Evolutionary conservation across 2,113 vertebrate genomes (phyloP).

Genomic region (Heterochromis multidens): DNA sequence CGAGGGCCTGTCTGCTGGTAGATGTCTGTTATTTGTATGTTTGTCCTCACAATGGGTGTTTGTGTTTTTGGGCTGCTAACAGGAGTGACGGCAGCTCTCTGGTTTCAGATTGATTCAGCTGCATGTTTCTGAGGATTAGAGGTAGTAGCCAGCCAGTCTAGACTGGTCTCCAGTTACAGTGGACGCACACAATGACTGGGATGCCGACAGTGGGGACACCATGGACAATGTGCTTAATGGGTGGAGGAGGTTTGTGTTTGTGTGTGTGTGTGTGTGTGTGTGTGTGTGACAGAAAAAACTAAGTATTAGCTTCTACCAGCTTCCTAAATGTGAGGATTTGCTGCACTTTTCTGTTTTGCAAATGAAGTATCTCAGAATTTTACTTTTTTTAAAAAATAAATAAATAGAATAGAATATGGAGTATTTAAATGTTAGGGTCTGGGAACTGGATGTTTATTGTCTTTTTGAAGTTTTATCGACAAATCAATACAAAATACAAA

Average conservation of each 20-base stretch:
- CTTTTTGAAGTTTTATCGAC: not conserved
- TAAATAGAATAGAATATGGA: not conserved
- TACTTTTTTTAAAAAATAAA: too few relatives aligned
- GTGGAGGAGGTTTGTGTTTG: not conserved
- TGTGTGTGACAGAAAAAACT: not conserved
- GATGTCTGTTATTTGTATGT: conserved; percentile 43
- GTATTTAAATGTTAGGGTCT: not conserved
- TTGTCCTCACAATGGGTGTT: conserved; percentile 37
- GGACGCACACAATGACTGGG: conserved; percentile 84
- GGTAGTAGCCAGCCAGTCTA: conserved; percentile 93
- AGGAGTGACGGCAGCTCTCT: conserved; percentile 69
- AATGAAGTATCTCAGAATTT: not conserved
- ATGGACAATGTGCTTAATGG: conserved; percentile 46
- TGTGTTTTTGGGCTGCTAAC: conserved; percentile 49
- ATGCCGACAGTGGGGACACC: conserved; percentile 46
- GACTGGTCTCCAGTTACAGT: conserved; percentile 92
- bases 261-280: not conserved
- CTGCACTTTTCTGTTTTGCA: not conserved
- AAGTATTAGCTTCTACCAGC: not conserved
- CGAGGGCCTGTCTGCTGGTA: not conserved
- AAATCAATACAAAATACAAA: not conserved
- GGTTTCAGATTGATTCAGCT: conserved; percentile 92
- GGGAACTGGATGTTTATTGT: not conserved
- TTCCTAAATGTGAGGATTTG: not conserved
- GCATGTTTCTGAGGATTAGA: conserved; percentile 93